Percentiles rank a stretch among this genome's conserved stretches.
phyloP scores from a whole-genome alignment of 2,888 invertebrate genomes.

The Automeris io region DNA sequence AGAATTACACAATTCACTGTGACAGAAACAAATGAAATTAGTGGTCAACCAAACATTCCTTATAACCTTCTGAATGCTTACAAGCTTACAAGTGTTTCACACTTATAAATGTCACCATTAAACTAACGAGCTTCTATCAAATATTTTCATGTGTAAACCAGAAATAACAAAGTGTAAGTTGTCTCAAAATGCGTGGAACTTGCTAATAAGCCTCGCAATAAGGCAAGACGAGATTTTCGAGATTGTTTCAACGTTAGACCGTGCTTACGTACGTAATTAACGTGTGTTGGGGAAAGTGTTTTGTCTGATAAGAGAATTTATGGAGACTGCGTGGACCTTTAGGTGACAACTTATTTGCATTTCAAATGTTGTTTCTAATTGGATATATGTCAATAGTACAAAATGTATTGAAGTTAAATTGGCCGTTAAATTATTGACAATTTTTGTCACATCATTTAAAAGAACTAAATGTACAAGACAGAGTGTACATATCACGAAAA shows the following conservation, averaged over 20 bases:
- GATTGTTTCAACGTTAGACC: slow-evolving; percentile 19
- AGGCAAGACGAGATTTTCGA: slow-evolving; percentile 24
- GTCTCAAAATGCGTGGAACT: slow-evolving; percentile 2
- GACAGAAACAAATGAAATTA: neutral
- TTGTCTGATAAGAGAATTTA: slow-evolving; percentile 36
- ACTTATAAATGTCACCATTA: slow-evolving; percentile 2
- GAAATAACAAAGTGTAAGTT: slow-evolving; percentile 1
- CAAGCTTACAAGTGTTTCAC: neutral
- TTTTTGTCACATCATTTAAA: too few species aligned
- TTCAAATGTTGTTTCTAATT: slow-evolving; percentile 28
- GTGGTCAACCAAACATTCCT: neutral
- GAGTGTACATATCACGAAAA: too few species aligned
- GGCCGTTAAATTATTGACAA: too few species aligned
- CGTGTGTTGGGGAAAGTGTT: slow-evolving; percentile 44
- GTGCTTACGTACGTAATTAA: slow-evolving; percentile 40
- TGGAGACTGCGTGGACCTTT: slow-evolving; percentile 17
- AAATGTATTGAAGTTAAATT: slow-evolving; percentile 5
- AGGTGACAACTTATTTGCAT: slow-evolving; percentile 28
- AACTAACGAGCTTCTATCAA: slow-evolving; percentile 7
- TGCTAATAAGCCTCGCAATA: slow-evolving; percentile 9
- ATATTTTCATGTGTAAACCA: slow-evolving; percentile 6
- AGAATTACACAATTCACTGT: too few species aligned
- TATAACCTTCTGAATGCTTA: neutral
- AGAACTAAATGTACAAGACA: too few species aligned
- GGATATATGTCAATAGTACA: slow-evolving; percentile 17